Evolutionary conservation across 2,113 vertebrate species (phyloP).

Genomic region (Nanorana parkeri): DNA sequence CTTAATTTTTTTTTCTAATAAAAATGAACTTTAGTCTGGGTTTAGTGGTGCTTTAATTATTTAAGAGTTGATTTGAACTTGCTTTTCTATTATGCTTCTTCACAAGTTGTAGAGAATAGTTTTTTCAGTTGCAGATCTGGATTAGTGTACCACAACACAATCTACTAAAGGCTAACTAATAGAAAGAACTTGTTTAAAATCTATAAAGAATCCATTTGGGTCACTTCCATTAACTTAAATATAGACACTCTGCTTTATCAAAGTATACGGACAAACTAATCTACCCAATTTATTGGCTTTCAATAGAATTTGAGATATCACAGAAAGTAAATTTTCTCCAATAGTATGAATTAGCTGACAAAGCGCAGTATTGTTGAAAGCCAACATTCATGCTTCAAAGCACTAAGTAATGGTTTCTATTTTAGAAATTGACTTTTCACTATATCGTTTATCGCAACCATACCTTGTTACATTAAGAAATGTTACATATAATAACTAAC

Average conservation of each 20-base stretch:
- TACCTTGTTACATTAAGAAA: too few species aligned
- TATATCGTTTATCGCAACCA: neutral
- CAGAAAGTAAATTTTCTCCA: slow-evolving; percentile 25
- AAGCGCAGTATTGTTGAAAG: slow-evolving; percentile 13
- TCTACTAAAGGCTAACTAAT: neutral
- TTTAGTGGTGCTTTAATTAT: too few species aligned
- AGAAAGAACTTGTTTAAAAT: too few species aligned
- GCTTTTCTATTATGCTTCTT: too few species aligned
- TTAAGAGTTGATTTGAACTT: too few species aligned
- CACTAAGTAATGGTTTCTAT: slow-evolving; percentile 23
- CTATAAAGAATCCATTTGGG: neutral
- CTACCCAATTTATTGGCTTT: neutral
- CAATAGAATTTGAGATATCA: neutral
- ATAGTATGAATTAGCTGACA: slow-evolving; percentile 34
- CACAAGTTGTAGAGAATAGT: too few species aligned
- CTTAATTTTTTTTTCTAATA: too few species aligned
- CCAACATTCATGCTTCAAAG: slow-evolving; percentile 31
- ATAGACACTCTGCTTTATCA: slow-evolving; percentile 5
- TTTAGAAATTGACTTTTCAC: neutral
- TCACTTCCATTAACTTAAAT: neutral
- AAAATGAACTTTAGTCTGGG: too few species aligned
- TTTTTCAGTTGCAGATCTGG: too few species aligned
- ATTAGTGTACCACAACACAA: neutral
- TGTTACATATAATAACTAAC: too few species aligned
- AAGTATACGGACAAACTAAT: neutral